Evolutionary conservation across 2,888 invertebrate genomes (phyloP).

Genomic region (Eilema griseolum): DNA sequence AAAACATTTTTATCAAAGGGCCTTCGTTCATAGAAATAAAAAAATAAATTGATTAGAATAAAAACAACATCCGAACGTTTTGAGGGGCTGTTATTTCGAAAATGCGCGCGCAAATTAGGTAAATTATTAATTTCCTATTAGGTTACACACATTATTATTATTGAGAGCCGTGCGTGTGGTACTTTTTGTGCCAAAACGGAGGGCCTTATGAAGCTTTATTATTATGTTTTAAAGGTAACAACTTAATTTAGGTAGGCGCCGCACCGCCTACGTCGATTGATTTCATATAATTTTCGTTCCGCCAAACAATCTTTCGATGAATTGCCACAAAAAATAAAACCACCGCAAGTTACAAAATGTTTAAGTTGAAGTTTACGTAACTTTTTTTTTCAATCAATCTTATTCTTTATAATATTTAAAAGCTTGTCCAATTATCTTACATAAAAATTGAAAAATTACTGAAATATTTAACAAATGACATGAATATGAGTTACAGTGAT

Average conservation of each 20-base stretch:
- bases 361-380: conserved; percentile 24
- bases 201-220: conserved; percentile 75
- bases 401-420: neutral
- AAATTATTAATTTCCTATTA: conserved; percentile 71
- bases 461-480: neutral
- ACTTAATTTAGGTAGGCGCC: conserved; percentile 84
- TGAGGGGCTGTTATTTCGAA: conserved; percentile 66
- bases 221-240: conserved; percentile 81
- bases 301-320: conserved; percentile 68
- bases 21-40: conserved; percentile 56
- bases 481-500: neutral
- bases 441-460: neutral
- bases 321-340: conserved; percentile 71
- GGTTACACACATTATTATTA: conserved; percentile 75
- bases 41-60: conserved; percentile 48
- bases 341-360: conserved; percentile 31
- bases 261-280: conserved; percentile 81
- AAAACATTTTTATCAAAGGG: conserved; percentile 23
- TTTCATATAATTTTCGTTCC: conserved; percentile 82
- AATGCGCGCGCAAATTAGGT: conserved; percentile 71
- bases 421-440: neutral
- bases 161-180: conserved; percentile 77
- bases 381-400: neutral
- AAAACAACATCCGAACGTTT: conserved; percentile 56
- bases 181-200: conserved; percentile 76